Evolutionary conservation across 2,888 invertebrate species (phyloP).

Genomic region (Pycnomerus fuliginosus): DNA sequence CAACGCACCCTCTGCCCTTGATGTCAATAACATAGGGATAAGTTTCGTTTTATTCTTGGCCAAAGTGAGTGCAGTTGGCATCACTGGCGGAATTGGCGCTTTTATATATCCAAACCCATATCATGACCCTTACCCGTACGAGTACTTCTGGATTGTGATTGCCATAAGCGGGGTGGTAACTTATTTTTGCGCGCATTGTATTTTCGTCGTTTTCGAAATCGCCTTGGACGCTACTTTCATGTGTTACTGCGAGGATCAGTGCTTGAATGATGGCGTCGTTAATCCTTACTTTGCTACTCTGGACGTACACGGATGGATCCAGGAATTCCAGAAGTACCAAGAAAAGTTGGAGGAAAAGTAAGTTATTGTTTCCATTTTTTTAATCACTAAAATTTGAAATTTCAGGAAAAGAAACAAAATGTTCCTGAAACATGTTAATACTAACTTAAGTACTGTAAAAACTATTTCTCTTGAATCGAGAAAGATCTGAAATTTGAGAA

Average conservation of each 20-base stretch:
- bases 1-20: constrained; percentile 24
- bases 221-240: constrained; percentile 20
- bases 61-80: constrained; percentile 8
- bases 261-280: constrained; percentile 16
- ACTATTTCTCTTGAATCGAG: too few relatives aligned
- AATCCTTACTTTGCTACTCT: constrained; percentile 9
- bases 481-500: too few relatives aligned
- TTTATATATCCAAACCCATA: too few relatives aligned
- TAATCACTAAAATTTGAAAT: too few relatives aligned
- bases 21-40: constrained; percentile 27
- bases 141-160: constrained; percentile 7
- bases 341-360: too few relatives aligned
- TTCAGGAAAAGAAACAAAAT: too few relatives aligned
- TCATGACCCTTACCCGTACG: too few relatives aligned
- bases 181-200: constrained; percentile 10
- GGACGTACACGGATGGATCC: constrained; percentile 1
- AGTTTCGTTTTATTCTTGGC: constrained; percentile 24
- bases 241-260: constrained; percentile 23
- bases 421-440: too few relatives aligned
- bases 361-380: too few relatives aligned
- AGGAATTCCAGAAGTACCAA: too few relatives aligned
- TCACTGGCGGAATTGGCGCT: constrained; percentile 6
- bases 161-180: constrained; percentile 16
- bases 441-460: too few relatives aligned
- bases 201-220: constrained; percentile 26